Conservation (phyloP, 2,797 vertebrate genomes). For the Oreochromis grahami region DNA sequence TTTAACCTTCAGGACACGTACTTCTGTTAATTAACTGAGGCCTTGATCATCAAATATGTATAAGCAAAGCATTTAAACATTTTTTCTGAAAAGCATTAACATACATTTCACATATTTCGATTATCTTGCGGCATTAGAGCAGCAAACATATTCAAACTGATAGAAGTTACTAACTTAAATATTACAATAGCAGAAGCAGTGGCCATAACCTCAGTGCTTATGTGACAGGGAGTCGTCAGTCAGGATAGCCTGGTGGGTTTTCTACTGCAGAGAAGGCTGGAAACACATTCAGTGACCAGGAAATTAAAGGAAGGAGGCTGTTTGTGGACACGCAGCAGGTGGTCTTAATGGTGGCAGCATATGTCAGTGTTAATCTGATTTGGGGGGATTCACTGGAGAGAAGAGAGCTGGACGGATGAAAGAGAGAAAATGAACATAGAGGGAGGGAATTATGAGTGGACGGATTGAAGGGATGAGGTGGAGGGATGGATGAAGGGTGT, state of each 20-base stretch:
- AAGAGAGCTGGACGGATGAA: background rate
- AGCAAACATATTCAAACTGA: background rate
- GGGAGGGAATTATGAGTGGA: background rate
- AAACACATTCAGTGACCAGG: background rate
- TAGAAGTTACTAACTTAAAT: background rate
- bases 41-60: background rate
- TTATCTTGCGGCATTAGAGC: background rate
- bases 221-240: background rate
- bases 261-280: background rate
- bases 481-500: background rate
- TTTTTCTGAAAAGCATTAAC: background rate
- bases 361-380: constrained; percentile 74
- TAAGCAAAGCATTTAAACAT: background rate
- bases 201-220: background rate
- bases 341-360: constrained; percentile 63
- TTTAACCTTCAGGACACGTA: background rate
- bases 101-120: background rate
- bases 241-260: background rate
- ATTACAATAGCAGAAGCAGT: background rate
- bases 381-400: constrained; percentile 35
- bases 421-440: background rate
- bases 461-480: background rate
- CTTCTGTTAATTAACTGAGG: no score
- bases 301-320: background rate
- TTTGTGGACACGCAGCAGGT: background rate